A percentile compares a stretch with the other conserved stretches of the same genome.
Conservation (phyloP, 1,140 invertebrate species). For the Drosophila tristis region DNA sequence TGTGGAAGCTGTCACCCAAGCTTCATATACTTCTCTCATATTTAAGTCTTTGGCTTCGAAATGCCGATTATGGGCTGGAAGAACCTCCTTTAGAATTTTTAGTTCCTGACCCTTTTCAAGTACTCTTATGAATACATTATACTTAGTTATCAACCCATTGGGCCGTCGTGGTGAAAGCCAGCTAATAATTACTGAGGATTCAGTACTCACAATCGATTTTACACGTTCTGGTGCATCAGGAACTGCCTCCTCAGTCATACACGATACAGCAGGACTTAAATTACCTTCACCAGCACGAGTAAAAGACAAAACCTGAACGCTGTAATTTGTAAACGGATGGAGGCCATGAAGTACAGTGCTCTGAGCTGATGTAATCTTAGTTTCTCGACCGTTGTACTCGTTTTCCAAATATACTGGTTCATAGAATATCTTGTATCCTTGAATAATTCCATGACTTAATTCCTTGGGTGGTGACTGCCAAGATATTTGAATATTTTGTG, state of each 20-base stretch:
- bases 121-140: conserved; percentile 89
- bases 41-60: conserved; percentile 86
- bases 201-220: conserved; percentile 89
- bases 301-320: conserved; percentile 91
- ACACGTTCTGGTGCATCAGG: conserved; percentile 90
- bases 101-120: conserved; percentile 85
- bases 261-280: conserved; percentile 88
- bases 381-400: conserved; percentile 86
- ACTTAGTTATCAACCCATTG: conserved; percentile 90
- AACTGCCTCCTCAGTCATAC: conserved; percentile 90
- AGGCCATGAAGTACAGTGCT: conserved; percentile 87
- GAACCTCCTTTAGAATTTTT: conserved; percentile 73
- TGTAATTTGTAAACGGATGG: conserved; percentile 90
- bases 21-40: conserved; percentile 86
- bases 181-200: conserved; percentile 90
- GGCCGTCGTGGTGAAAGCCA: conserved; percentile 90
- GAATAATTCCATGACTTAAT: conserved; percentile 90
- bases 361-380: conserved; percentile 86
- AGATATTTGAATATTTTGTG: conserved; percentile 90
- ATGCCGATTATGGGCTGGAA: conserved; percentile 84
- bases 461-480: conserved; percentile 90
- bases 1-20: conserved; percentile 88
- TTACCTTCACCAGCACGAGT: conserved; percentile 92
- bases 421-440: conserved; percentile 92
- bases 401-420: conserved; percentile 87